Evolutionary conservation across 2,113 vertebrate species (phyloP).

Genomic region (Excalfactoria chinensis): DNA sequence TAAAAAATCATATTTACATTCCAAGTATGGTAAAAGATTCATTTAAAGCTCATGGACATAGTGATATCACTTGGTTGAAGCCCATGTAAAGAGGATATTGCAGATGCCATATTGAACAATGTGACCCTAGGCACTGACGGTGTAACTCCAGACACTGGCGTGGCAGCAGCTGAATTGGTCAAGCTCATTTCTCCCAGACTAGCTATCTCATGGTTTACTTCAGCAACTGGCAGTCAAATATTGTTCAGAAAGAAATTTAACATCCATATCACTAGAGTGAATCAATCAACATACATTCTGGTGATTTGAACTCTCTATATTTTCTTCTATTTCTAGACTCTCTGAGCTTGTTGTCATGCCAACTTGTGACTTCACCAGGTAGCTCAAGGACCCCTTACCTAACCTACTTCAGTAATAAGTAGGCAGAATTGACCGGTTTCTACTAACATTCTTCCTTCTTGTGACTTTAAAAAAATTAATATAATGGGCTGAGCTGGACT

Average conservation of each 20-base stretch:
- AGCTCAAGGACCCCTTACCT: constrained; percentile 57
- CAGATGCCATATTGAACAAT: background rate
- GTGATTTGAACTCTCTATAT: background rate
- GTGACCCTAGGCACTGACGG: background rate
- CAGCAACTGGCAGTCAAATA: background rate
- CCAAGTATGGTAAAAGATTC: background rate
- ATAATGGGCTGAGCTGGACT: constrained; percentile 32
- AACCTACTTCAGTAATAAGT: constrained; percentile 55
- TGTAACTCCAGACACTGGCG: background rate
- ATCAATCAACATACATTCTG: background rate
- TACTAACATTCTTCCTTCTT: background rate
- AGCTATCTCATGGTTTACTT: background rate
- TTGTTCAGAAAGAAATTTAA: background rate
- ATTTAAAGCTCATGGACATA: background rate
- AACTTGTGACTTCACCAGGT: constrained; percentile 56
- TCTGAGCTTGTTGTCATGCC: constrained; percentile 61
- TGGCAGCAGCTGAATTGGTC: background rate
- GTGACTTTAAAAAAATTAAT: constrained; percentile 32
- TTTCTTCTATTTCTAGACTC: constrained; percentile 35
- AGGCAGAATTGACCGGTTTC: constrained; percentile 50
- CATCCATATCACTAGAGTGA: background rate
- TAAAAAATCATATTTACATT: background rate
- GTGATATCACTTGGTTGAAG: background rate
- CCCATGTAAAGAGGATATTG: background rate
- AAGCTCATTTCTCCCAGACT: background rate